Evolutionary conservation across 2,888 invertebrate genomes (phyloP), one percentile per base, ranked within the genome.

Genomic region (Drosophila demipolita): DNA sequence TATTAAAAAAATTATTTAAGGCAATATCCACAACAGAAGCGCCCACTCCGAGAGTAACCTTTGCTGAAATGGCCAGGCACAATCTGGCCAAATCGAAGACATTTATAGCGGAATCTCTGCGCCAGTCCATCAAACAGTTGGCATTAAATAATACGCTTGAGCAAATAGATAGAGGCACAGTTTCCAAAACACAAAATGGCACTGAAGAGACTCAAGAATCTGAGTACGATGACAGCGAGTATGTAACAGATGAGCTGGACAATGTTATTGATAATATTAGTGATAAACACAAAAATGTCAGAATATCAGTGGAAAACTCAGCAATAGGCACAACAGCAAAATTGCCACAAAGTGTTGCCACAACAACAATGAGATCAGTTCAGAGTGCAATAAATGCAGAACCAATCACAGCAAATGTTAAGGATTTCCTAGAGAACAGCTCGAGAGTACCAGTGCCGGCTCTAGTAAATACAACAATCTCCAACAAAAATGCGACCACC

Each of bases 31-130:
- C 82, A 36, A 72, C 80, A 8, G 38, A 73, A 15, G 35, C 66
- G n/a, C 42, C 60, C 0, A 17, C 8, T 9, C 53, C 60, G 0
- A 55, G 23, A 3, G 63, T 85, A 15, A 85, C 83, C 12, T 61
- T 85, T 20, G 64, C 83, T 8, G 70, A 81, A 29, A 40, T 83
- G 73, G 82, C 84, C 20, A 60, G 40, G 11, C 83, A 83, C 17
- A 85, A 75, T 62, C 32, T 83, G 60, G 83, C 73, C 40, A 83
- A 83, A 11, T 82, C 85, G 0, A 83, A 75, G 65, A 73, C 83
- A 2, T 71, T 81, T 7, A 78, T 79, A 7, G 78, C 81, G n/a
- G 71, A 73, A 17, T 83, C 87, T 1, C 54, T 87, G 59, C 58
- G 87, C 1, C 38, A 78, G 0, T 87, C 84, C 1, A 81, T 79